Base-by-base conservation (phyloP, 1,140 invertebrate genomes). In the Wasmannia auropunctata region DNA sequence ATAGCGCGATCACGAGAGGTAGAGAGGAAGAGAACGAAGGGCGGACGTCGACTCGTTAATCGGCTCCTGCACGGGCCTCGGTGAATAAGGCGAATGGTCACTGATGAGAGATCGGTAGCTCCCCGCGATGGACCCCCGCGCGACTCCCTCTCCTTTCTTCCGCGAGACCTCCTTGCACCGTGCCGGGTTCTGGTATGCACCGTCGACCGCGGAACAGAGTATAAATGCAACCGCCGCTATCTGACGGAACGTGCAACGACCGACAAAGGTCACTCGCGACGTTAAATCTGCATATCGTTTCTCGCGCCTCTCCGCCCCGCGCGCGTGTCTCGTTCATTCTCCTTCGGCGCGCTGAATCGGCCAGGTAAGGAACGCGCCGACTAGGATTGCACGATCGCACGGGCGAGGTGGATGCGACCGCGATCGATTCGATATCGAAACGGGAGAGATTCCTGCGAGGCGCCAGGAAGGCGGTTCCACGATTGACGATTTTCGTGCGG, bases 161-260 rank as follows among this genome's bases (percentile, higher is more conserved):
- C 60, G 37, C 14, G 31, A 40, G 25, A 28, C 8, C 62, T 22
- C 28, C 40, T 65, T 43, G 72, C 43, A 19, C 51, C 14, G 76
- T 34, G 65, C 16, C 62, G 43, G 79, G 58, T 75, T 86, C 65
- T 84, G 79, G 67, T 84, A 84, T 84, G 69, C 79, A 84, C 22
- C 49, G 5, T 40, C 63, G 65, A 56, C 87, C 76, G 81, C 87
- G 76, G 88, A 89, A 90, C 80, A 65, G 87, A 87, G 88, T 92
- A 87, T 90, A 91, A 87, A 86, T 83, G 87, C 88, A 88, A 86
- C 80, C 83, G 85, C 72, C 11, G 70, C 87, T 91, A 92, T 93
- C 91, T 83, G 90, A 91, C 81, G 86, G 90, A 87, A 93, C 93
- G 93, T 93, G 93, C 93, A 94, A 93, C 88, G 93, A 93, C 93